Conservation (phyloP, 2,797 vertebrate genomes). For the Coranthus polyacanthus region DNA sequence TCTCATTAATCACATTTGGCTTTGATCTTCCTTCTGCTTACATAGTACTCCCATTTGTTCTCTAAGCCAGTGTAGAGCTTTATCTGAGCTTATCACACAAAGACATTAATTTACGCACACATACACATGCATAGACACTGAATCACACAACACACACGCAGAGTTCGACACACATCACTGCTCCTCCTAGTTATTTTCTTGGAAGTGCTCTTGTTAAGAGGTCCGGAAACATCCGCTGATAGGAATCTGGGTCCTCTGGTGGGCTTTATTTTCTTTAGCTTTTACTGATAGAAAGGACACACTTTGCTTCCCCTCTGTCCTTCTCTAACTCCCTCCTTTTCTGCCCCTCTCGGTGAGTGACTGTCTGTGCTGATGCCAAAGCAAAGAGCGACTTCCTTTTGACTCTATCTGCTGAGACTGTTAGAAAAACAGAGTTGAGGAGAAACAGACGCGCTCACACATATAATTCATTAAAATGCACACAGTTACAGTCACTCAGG, state of each 20-base stretch:
- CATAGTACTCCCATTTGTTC: slow-evolving; percentile 73
- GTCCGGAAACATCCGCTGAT: slow-evolving; percentile 81
- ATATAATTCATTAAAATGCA: slow-evolving; percentile 51
- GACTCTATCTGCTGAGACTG: slow-evolving; percentile 58
- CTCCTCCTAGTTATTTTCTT: slow-evolving; percentile 76
- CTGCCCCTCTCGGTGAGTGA: slow-evolving; percentile 64
- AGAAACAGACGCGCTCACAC: slow-evolving; percentile 57
- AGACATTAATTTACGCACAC: slow-evolving; percentile 60
- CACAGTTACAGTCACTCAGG: slow-evolving; percentile 29
- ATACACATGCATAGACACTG: slow-evolving; percentile 22
- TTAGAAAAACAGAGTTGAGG: slow-evolving; percentile 68
- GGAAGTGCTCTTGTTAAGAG: slow-evolving; percentile 77
- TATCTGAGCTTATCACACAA: slow-evolving; percentile 69
- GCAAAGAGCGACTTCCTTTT: slow-evolving; percentile 76
- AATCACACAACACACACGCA: slow-evolving; percentile 37
- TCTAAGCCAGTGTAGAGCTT: slow-evolving; percentile 53
- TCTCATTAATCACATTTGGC: slow-evolving; percentile 71
- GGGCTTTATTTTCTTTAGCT: slow-evolving; percentile 80
- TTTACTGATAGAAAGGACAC: slow-evolving; percentile 74
- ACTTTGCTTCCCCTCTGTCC: slow-evolving; percentile 60
- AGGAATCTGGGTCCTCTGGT: slow-evolving; percentile 78
- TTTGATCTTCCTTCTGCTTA: slow-evolving; percentile 79
- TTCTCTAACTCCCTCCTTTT: slow-evolving; percentile 36
- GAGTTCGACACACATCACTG: slow-evolving; percentile 63
- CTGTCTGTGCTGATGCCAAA: slow-evolving; percentile 77